Conservation (phyloP, 2,888 invertebrate genomes). For the Oxytorus armatus region DNA sequence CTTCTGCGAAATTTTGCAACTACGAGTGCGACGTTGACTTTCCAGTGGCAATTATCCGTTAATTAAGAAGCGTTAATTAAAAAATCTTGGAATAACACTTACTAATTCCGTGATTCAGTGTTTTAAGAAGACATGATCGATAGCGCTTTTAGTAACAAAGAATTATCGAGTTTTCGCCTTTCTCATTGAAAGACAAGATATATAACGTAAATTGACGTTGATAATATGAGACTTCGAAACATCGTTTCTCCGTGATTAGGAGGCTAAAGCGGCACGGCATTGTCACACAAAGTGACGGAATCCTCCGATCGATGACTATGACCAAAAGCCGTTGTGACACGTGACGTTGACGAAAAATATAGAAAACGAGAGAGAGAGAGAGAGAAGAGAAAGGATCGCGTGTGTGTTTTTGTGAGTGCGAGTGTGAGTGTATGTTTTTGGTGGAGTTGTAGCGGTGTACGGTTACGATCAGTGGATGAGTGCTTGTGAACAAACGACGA, state of each 20-base stretch:
- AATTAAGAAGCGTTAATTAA: background rate
- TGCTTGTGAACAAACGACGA: too few species aligned
- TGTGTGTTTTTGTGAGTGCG: background rate
- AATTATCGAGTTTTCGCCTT: background rate
- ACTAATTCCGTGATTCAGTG: too few species aligned
- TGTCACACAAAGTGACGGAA: conserved; percentile 45
- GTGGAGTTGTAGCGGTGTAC: conserved; percentile 17
- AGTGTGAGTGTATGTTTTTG: conserved; percentile 16
- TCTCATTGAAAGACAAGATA: background rate
- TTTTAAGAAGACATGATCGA: background rate
- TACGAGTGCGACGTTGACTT: background rate
- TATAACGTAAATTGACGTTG: background rate
- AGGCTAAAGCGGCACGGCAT: conserved; percentile 51
- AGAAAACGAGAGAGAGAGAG: background rate
- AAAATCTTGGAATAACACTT: background rate
- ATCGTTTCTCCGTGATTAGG: conserved; percentile 32
- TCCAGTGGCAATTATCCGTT: background rate
- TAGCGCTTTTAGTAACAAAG: too few species aligned
- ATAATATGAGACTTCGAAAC: background rate
- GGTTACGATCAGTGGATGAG: too few species aligned
- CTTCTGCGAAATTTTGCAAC: background rate
- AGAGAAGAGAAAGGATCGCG: conserved; percentile 3
- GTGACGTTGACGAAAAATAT: conserved; percentile 66
- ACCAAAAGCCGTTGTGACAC: conserved; percentile 63
- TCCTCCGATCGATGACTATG: conserved; percentile 52